These are phyloP conservation scores for Notocelia uddmanniana DNA, from an alignment of 2,888 invertebrate species.

Conservation along the genomic window DNA sequence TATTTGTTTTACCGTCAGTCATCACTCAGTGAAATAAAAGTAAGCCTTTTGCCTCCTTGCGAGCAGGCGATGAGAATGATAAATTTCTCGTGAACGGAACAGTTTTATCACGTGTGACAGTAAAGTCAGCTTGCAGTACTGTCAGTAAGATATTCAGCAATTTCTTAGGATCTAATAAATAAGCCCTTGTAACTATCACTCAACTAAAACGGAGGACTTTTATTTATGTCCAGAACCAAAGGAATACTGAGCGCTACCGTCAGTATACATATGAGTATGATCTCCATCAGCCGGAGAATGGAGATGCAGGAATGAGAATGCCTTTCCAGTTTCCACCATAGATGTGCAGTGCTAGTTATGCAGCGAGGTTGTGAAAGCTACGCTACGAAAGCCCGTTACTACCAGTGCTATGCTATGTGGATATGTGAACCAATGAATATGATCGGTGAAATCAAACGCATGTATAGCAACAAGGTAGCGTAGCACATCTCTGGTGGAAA, in stretches of 20 bases:
- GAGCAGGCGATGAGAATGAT: neutral
- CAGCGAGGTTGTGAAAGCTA: too few species aligned
- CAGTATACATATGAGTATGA: neutral
- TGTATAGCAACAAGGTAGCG: too few species aligned
- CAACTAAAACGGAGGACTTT: neutral
- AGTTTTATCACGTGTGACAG: neutral
- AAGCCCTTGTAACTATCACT: neutral
- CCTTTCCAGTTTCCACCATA: too few species aligned
- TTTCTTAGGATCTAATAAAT: neutral
- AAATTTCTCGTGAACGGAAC: neutral
- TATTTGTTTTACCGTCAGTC: neutral
- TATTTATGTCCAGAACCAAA: neutral
- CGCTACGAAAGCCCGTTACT: too few species aligned
- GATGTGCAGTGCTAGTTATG: too few species aligned
- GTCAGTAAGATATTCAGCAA: neutral
- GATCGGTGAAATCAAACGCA: too few species aligned
- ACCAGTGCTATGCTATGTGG: too few species aligned
- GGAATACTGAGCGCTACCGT: neutral
- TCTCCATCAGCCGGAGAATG: neutral
- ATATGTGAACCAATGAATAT: too few species aligned
- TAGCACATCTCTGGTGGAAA: too few species aligned
- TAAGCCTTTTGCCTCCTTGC: constrained; percentile 1
- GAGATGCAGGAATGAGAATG: neutral
- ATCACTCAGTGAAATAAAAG: constrained; percentile 3
- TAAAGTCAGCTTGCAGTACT: neutral